Conservation (phyloP, 2,888 invertebrate genomes). For the Tortrix viridana region DNA sequence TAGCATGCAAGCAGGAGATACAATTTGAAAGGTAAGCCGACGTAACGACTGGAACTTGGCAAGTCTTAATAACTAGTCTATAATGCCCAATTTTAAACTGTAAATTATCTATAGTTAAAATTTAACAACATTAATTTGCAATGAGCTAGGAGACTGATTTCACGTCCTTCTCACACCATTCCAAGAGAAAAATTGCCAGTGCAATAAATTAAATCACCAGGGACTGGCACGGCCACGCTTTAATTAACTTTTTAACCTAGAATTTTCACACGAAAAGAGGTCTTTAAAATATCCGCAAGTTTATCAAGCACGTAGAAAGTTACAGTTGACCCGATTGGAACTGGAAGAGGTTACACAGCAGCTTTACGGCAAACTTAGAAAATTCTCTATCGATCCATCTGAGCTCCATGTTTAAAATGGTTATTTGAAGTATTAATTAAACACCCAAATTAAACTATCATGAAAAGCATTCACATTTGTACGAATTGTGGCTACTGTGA, state of each 20-base stretch:
- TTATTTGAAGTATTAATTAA: no score
- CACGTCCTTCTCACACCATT: constrained; percentile 35
- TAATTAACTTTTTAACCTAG: constrained; percentile 79
- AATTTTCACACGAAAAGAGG: constrained; percentile 63
- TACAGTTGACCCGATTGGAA: constrained; percentile 47
- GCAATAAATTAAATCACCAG: constrained; percentile 77
- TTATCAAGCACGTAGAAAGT: constrained; percentile 55
- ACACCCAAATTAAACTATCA: no score
- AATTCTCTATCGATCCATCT: background rate
- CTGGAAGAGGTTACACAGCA: constrained; percentile 37
- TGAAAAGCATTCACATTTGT: no score
- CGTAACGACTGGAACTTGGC: no score
- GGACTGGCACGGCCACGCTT: constrained; percentile 73
- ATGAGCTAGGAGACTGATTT: background rate
- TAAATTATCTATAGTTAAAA: background rate
- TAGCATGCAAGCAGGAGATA: no score
- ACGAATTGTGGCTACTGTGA: no score
- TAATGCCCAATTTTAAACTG: no score
- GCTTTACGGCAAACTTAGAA: constrained; percentile 11
- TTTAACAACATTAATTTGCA: background rate
- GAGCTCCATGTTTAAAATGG: no score
- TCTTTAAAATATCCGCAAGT: constrained; percentile 54
- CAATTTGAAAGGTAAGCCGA: no score
- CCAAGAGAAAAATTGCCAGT: constrained; percentile 65
- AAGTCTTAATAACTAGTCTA: no score